A percentile compares a stretch with the other conserved stretches of the same genome.
phyloP scores from a whole-genome alignment of 2,797 vertebrate species.

The Epinephelus coioides region DNA sequence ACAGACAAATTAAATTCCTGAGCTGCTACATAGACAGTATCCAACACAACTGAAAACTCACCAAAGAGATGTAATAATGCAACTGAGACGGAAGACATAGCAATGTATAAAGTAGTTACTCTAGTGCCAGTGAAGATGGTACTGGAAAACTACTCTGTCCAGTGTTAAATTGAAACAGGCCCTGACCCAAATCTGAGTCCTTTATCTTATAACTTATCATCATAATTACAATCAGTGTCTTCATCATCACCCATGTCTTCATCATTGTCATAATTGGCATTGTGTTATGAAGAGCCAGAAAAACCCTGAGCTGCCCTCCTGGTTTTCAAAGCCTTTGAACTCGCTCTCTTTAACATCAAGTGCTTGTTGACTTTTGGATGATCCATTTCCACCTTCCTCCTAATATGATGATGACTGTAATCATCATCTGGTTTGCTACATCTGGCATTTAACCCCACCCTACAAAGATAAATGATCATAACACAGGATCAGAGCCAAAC shows the following conservation, averaged over 20 bases:
- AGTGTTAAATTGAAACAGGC: background rate
- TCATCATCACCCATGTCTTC: conserved; percentile 34
- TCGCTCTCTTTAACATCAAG: conserved; percentile 55
- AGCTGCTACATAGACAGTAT: background rate
- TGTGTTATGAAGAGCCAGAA: conserved; percentile 44
- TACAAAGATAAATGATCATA: background rate
- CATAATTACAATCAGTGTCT: conserved; percentile 22
- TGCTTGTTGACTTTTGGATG: conserved; percentile 50
- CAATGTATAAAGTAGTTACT: no score
- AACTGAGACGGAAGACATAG: background rate
- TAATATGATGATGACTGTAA: conserved; percentile 28
- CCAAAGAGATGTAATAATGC: background rate
- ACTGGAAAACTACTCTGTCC: background rate
- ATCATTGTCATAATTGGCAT: conserved; percentile 14
- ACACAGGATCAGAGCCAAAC: background rate
- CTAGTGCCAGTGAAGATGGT: background rate
- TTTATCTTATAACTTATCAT: conserved; percentile 14
- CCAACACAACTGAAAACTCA: background rate
- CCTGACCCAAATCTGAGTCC: conserved; percentile 6
- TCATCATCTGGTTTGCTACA: conserved; percentile 30
- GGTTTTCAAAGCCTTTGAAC: conserved; percentile 62
- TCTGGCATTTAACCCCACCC: conserved; percentile 6
- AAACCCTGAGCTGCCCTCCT: conserved; percentile 22
- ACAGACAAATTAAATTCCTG: conserved; percentile 7
- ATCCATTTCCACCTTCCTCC: conserved; percentile 62